These are phyloP conservation scores for Drosophila mulleri DNA, from an alignment of 2,888 invertebrate species.

Conservation along the genomic window DNA sequence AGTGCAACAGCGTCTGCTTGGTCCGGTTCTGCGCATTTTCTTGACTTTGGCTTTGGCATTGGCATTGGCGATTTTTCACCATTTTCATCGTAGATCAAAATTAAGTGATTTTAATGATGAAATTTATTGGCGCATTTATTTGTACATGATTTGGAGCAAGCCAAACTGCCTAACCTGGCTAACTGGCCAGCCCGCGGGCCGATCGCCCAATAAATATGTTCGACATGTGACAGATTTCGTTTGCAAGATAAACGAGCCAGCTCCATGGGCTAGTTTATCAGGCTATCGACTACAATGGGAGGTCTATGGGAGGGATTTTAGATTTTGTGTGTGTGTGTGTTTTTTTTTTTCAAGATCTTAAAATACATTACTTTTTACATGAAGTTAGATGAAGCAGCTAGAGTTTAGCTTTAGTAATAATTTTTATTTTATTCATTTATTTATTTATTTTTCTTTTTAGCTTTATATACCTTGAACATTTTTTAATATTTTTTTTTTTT, in stretches of 20 bases:
- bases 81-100: constrained; percentile 72
- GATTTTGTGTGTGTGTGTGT: not conserved
- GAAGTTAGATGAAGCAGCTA: no score
- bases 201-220: constrained; percentile 59
- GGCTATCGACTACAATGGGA: constrained; percentile 18
- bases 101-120: constrained; percentile 75
- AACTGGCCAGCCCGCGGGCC: constrained; percentile 36
- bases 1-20: constrained; percentile 26
- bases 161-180: constrained; percentile 24
- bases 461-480: no score
- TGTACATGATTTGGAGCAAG: constrained; percentile 56
- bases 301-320: constrained; percentile 21
- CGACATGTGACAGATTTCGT: constrained; percentile 58
- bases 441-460: no score
- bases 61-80: constrained; percentile 63
- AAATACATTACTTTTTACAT: no score
- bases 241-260: constrained; percentile 37
- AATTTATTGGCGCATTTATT: constrained; percentile 71
- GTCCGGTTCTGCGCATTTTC: constrained; percentile 17
- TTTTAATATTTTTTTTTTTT: no score
- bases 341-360: no score
- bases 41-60: constrained; percentile 49
- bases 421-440: no score
- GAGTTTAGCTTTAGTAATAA: no score
- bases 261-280: not conserved